Base-by-base conservation (phyloP, 1,140 invertebrate genomes). In the Antheraea mylitta region DNA sequence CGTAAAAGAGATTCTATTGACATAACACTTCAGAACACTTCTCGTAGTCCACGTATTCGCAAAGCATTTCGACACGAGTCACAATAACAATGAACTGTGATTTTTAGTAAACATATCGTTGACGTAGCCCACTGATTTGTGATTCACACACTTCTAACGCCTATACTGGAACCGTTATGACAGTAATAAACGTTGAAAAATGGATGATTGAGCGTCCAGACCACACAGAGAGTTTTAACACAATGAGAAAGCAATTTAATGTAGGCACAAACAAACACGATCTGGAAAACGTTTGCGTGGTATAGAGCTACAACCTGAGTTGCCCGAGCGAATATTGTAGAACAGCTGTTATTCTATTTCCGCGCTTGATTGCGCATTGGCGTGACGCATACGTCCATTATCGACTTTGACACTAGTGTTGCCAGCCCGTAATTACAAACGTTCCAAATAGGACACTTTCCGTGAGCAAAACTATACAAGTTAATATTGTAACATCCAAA, bases 271-370 rank as follows among this genome's bases (percentile, higher is more conserved):
- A 87, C 82, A 89, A 89, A 85, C 81, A 80, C 77, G 78, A 81
- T 81, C 80, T 81, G 81, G 87, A 90, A 89, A 89, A 87, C 86
- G 80, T 73, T 83, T 84, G 84, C 83, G 83, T 86, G 79, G 81
- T 88, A 85, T 80, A 87, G 81, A 87, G 81, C 82, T 88, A 80
- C 83, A 83, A 81, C 78, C 88, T 81, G 86, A 87, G 88, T 90
- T 89, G 87, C 86, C 87, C 83, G 83, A 87, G 75, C 84, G 88
- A 92, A 92, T 89, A 92, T 90, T 92, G 83, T 90, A 84, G 87
- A 92, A 92, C 89, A 92, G 90, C 90, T 91, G 90, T 92, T 89
- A 87, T 83, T 85, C 78, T 92, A 90, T 89, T 90, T 92, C 87
- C 82, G 89, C 88, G 83, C 86, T 86, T 83, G 87, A 89, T 89